A percentile compares a stretch with the other conserved stretches of the same genome.
These are phyloP conservation scores for Trachelipus rathkii DNA, from an alignment of 1,140 invertebrate genomes.

Conservation along the genomic window DNA sequence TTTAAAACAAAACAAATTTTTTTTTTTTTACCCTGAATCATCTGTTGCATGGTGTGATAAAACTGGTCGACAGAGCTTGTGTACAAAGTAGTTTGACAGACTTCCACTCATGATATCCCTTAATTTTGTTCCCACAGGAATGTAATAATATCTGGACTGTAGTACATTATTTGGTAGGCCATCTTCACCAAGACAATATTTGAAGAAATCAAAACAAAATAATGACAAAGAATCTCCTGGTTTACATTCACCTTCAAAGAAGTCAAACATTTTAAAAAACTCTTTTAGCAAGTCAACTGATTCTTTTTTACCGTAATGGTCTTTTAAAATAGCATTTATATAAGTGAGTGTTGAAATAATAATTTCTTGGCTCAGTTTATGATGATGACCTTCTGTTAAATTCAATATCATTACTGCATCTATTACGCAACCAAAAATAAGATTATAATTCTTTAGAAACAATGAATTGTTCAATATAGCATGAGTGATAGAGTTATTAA, in stretches of 20 bases:
- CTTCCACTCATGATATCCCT: conserved; percentile 42
- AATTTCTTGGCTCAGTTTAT: conserved; percentile 17
- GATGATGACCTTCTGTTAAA: conserved; percentile 24
- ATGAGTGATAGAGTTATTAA: not conserved
- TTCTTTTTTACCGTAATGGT: conserved; percentile 29
- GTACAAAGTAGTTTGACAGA: conserved; percentile 31
- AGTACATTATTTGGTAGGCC: conserved; percentile 33
- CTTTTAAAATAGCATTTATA: not conserved
- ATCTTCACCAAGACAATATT: conserved; percentile 24
- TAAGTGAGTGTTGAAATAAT: conserved; percentile 27
- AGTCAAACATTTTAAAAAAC: conserved; percentile 28
- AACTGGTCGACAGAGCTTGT: conserved; percentile 31
- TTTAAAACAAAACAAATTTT: no score
- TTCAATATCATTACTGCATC: conserved; percentile 29
- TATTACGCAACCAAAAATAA: conserved; percentile 27
- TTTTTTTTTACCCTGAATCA: conserved; percentile 28
- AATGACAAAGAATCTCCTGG: conserved; percentile 27
- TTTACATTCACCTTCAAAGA: conserved; percentile 23
- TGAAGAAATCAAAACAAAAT: conserved; percentile 29
- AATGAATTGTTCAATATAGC: conserved; percentile 8
- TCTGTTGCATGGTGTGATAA: conserved; percentile 29
- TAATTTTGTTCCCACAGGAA: conserved; percentile 22
- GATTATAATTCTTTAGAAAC: conserved; percentile 27
- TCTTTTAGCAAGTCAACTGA: conserved; percentile 33
- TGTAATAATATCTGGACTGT: conserved; percentile 38